Percentiles rank a stretch among this genome's conserved stretches.
These are phyloP conservation scores for Apamea sordens DNA, from an alignment of 2,888 invertebrate genomes.

Conservation along the genomic window DNA sequence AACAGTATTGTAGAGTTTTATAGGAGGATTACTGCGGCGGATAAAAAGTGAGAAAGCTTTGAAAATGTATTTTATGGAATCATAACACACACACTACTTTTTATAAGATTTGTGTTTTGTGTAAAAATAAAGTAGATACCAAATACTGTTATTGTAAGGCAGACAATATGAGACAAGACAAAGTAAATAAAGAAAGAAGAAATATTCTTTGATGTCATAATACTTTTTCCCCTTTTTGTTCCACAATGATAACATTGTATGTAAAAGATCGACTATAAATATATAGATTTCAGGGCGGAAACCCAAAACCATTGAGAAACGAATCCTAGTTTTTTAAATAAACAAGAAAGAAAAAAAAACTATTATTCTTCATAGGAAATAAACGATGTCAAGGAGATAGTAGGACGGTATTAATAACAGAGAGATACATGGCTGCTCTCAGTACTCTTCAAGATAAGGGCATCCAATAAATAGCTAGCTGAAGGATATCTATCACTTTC, in stretches of 20 bases:
- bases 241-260: not conserved
- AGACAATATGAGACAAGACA: not conserved
- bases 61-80: constrained; percentile 55
- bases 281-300: constrained; percentile 1
- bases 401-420: constrained; percentile 33
- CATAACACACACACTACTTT: constrained; percentile 49
- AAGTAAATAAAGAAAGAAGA: not conserved
- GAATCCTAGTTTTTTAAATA: constrained; percentile 15
- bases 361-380: constrained; percentile 30
- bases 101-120: constrained; percentile 40
- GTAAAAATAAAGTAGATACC: constrained; percentile 16
- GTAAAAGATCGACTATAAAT: not conserved
- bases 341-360: constrained; percentile 22
- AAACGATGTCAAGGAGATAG: constrained; percentile 23
- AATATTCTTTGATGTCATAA: not conserved
- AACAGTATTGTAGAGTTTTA: constrained; percentile 52
- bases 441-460: constrained; percentile 31
- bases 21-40: constrained; percentile 46
- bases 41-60: constrained; percentile 47
- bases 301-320: not conserved
- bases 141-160: constrained; percentile 12
- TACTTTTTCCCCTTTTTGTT: not conserved
- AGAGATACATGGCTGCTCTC: constrained; percentile 39
- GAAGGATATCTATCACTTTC: constrained; percentile 68
- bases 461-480: constrained; percentile 60